phyloP scores from a whole-genome alignment of 2,888 invertebrate species.

The Parnassius glacialis region DNA sequence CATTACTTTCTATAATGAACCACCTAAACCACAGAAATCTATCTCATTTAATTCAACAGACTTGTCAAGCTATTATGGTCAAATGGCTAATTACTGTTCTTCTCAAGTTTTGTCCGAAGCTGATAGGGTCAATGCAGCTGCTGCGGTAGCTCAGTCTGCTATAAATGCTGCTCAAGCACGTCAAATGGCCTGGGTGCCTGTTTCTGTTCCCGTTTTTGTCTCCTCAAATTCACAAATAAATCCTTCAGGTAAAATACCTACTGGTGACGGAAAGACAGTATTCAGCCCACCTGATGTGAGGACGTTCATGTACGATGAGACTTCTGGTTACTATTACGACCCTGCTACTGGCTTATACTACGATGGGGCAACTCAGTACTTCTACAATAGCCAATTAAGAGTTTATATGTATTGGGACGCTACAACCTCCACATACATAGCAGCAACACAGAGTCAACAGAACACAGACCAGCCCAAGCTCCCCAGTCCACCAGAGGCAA shows the following conservation, averaged over 20 bases:
- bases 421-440: constrained; percentile 82
- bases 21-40: constrained; percentile 55
- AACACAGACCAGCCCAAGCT: constrained; percentile 61
- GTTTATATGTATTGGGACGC: constrained; percentile 98
- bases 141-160: constrained; percentile 94
- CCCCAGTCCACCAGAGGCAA: constrained; percentile 51
- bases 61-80: constrained; percentile 62
- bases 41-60: constrained; percentile 39
- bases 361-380: constrained; percentile 97
- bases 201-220: constrained; percentile 75
- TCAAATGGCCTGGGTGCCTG: constrained; percentile 73
- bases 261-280: constrained; percentile 84
- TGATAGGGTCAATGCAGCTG: constrained; percentile 90
- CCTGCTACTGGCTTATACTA: constrained; percentile 96
- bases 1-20: constrained; percentile 68
- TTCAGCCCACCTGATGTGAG: constrained; percentile 92
- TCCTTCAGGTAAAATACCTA: constrained; percentile 72
- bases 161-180: constrained; percentile 81
- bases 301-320: constrained; percentile 95
- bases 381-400: constrained; percentile 94
- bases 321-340: constrained; percentile 98
- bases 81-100: constrained; percentile 79
- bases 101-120: constrained; percentile 85
- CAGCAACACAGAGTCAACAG: constrained; percentile 66
- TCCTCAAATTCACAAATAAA: constrained; percentile 62